Evolutionary conservation across 1,140 invertebrate genomes (phyloP).

Genomic region (Acyrthosiphon pisum): DNA sequence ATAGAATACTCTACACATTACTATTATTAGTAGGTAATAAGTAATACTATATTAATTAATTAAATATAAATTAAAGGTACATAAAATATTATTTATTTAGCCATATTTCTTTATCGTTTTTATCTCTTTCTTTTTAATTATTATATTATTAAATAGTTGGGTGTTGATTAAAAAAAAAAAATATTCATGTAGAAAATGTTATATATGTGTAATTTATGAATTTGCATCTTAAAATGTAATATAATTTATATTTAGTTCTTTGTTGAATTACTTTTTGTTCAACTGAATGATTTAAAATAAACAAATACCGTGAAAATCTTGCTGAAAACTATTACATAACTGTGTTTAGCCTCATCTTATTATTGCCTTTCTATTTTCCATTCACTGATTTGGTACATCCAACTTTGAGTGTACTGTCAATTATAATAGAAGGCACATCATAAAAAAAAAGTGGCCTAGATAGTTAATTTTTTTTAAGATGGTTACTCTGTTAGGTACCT

Average conservation of each 20-base stretch:
- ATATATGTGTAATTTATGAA: neutral
- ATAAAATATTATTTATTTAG: neutral
- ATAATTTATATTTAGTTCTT: neutral
- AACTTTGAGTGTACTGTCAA: constrained; percentile 49
- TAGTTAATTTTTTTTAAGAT: constrained; percentile 4
- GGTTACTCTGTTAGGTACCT: neutral
- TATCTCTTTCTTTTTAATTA: neutral
- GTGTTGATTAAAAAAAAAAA: neutral
- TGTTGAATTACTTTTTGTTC: neutral
- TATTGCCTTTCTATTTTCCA: constrained; percentile 54
- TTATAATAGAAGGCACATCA: constrained; percentile 26
- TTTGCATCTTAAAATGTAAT: neutral
- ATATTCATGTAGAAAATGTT: neutral
- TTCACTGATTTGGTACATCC: constrained; percentile 56
- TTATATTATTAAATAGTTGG: neutral
- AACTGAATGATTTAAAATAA: neutral
- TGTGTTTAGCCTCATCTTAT: constrained; percentile 45
- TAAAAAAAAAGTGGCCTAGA: constrained; percentile 40
- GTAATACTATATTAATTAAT: too few species aligned
- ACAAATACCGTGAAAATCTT: constrained; percentile 32
- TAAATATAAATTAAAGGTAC: too few species aligned
- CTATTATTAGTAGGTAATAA: too few species aligned
- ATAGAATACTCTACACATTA: too few species aligned
- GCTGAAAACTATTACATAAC: constrained; percentile 49
- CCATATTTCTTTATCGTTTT: neutral